Percentiles rank a stretch among this genome's conserved stretches.
Evolutionary conservation across 1,140 invertebrate species (phyloP).

Genomic region (Portunus trituberculatus): DNA sequence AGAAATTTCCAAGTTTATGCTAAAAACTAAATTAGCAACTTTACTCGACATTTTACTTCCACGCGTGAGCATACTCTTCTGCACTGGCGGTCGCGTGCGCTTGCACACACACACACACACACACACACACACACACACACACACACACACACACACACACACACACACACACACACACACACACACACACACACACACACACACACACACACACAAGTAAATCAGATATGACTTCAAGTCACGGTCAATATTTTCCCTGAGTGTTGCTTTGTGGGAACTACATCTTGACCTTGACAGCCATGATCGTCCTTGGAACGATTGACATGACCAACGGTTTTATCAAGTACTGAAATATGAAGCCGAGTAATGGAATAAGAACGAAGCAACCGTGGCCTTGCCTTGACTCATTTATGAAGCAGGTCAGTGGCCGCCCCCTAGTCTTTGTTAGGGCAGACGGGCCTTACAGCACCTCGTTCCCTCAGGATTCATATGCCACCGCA

Average conservation of each 20-base stretch:
- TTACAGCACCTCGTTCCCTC: too few relatives aligned
- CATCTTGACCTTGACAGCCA: not conserved
- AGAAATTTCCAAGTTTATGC: not conserved
- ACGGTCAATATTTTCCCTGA: not conserved
- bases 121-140: conserved; percentile 40
- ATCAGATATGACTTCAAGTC: not conserved
- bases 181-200: not conserved
- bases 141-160: conserved; percentile 38
- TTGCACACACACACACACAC: conserved; percentile 18
- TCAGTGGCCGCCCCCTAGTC: too few relatives aligned
- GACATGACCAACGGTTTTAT: too few relatives aligned
- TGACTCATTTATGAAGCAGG: too few relatives aligned
- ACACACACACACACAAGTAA: not conserved
- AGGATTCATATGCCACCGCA: too few relatives aligned
- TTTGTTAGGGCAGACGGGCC: too few relatives aligned
- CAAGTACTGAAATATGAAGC: too few relatives aligned
- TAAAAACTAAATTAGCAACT: not conserved
- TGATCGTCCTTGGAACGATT: too few relatives aligned
- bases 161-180: conserved; percentile 32
- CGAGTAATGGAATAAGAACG: too few relatives aligned
- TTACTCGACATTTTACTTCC: not conserved
- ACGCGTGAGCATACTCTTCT: not conserved
- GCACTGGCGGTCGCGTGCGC: not conserved
- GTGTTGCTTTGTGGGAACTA: not conserved
- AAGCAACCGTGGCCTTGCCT: too few relatives aligned